These are phyloP conservation scores for Leptonema lineaticorne DNA, from an alignment of 1,140 invertebrate species.

Conservation along the genomic window DNA sequence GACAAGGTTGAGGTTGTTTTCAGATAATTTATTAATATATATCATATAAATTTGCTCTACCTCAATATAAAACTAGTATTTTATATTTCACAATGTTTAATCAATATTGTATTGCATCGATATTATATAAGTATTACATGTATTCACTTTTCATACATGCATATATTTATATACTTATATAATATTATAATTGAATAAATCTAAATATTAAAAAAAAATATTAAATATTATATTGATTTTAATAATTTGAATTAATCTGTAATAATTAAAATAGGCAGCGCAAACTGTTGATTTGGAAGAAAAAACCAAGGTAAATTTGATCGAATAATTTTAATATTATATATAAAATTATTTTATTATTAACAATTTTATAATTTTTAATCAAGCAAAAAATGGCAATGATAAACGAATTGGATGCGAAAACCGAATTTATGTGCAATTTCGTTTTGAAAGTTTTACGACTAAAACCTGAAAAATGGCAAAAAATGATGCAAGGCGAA, in stretches of 20 bases:
- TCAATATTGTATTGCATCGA: neutral
- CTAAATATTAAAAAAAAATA: neutral
- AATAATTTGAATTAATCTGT: too few relatives aligned
- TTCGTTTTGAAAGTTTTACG: conserved; percentile 60
- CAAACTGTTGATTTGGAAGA: neutral
- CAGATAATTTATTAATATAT: neutral
- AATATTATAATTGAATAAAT: neutral
- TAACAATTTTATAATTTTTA: neutral
- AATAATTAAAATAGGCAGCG: too few relatives aligned
- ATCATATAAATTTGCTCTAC: neutral
- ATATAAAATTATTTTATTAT: neutral
- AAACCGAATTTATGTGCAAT: conserved; percentile 35
- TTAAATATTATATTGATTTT: neutral
- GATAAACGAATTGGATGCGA: conserved; percentile 23
- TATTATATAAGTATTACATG: neutral
- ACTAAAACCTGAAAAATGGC: conserved; percentile 76
- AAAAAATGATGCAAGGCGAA: conserved; percentile 69
- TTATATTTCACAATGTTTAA: neutral
- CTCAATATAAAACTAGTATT: neutral
- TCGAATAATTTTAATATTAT: neutral
- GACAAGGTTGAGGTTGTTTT: neutral
- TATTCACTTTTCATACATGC: neutral
- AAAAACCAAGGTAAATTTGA: neutral
- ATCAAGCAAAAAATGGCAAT: neutral
- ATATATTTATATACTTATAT: neutral